Percentiles rank a stretch among this genome's conserved stretches.
Conservation (phyloP, 2,113 vertebrate species). For the Athene cunicularia region DNA sequence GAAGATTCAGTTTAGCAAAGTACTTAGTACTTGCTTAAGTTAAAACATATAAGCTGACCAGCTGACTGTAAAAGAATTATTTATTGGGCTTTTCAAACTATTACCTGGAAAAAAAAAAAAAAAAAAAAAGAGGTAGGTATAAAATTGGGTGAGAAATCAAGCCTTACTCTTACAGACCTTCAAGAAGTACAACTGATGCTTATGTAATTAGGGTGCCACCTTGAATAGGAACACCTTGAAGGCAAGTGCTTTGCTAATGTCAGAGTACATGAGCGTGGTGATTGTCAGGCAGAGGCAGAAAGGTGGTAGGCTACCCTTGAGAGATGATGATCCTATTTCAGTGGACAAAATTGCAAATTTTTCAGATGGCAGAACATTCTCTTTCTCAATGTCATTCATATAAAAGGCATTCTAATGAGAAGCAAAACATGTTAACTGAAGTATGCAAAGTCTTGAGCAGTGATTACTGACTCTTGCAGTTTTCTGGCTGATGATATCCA, state of each 20-base stretch:
- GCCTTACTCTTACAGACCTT: background rate
- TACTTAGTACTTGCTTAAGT: background rate
- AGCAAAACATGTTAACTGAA: background rate
- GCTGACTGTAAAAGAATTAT: background rate
- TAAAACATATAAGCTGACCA: background rate
- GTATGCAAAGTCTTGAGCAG: background rate
- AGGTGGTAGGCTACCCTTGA: background rate
- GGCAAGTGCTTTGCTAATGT: background rate
- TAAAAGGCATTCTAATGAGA: conserved; percentile 5
- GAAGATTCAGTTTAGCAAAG: background rate
- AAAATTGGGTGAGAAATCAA: background rate
- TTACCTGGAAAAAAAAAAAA: background rate
- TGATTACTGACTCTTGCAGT: background rate
- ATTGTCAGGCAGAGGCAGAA: background rate
- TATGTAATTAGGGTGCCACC: background rate
- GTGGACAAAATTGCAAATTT: background rate
- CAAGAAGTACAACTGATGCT: background rate
- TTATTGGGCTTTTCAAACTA: background rate
- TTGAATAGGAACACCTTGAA: background rate
- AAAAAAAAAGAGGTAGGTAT: too few relatives aligned
- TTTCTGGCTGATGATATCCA: background rate
- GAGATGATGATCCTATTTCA: background rate
- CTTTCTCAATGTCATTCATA: background rate
- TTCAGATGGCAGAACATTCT: background rate
- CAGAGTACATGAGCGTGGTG: background rate